Evolutionary conservation across 2,888 invertebrate genomes (phyloP).

Genomic region (Drosophila atripex): DNA sequence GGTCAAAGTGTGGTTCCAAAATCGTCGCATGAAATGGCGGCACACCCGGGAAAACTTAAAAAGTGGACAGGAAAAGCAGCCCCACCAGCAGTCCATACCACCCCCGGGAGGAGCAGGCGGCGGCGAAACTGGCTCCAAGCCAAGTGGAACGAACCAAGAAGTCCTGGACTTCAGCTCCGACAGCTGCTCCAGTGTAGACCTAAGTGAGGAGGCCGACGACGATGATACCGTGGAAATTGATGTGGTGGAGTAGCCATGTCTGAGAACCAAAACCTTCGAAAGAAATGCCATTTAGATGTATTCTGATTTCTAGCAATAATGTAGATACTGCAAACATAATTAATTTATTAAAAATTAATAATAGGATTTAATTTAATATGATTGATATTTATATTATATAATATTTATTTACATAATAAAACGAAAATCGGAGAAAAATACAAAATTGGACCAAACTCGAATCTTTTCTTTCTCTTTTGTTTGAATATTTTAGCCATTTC

Average conservation of each 20-base stretch:
- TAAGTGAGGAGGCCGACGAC: constrained; percentile 75
- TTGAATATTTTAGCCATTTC: too few relatives aligned
- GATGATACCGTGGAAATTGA: constrained; percentile 81
- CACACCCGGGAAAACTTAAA: constrained; percentile 88
- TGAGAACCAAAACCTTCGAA: background rate
- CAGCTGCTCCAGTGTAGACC: constrained; percentile 74
- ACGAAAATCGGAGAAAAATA: background rate
- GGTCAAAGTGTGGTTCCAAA: constrained; percentile 98
- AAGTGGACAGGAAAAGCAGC: constrained; percentile 82
- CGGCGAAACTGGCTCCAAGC: constrained; percentile 9
- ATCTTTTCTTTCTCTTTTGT: too few relatives aligned
- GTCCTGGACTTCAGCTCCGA: constrained; percentile 71
- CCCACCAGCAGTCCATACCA: constrained; percentile 37
- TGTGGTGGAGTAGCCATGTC: constrained; percentile 75
- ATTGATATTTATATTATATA: background rate
- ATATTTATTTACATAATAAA: background rate
- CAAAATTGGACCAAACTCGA: too few relatives aligned
- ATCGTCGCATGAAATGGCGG: constrained; percentile 94
- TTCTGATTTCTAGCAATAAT: constrained; percentile 16
- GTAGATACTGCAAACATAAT: constrained; percentile 12
- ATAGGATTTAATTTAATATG: background rate
- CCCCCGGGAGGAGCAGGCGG: constrained; percentile 11
- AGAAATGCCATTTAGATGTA: constrained; percentile 16
- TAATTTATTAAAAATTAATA: constrained; percentile 28
- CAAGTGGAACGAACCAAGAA: constrained; percentile 23